These are phyloP conservation scores for Vannuccia rotundouncinata DNA, from an alignment of 2,888 invertebrate genomes.

Conservation along the genomic window DNA sequence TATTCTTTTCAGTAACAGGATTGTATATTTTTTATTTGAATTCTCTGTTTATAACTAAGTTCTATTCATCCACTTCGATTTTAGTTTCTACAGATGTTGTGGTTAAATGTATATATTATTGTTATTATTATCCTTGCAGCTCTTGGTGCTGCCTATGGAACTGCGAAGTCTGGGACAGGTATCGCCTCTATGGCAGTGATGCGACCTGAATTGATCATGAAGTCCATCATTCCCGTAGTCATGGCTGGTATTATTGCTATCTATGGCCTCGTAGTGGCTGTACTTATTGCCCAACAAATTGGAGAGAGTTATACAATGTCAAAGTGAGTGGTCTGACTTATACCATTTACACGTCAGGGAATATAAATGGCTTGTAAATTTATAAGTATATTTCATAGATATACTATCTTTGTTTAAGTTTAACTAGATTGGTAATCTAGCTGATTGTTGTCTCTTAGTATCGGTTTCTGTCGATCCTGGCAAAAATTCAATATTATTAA, in stretches of 20 bases:
- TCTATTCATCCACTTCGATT: not conserved
- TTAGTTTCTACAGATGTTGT: not conserved
- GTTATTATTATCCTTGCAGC: conserved; percentile 61
- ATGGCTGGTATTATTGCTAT: conserved; percentile 92
- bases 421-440: no score
- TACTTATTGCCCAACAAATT: conserved; percentile 68
- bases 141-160: conserved; percentile 97
- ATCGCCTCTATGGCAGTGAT: conserved; percentile 99
- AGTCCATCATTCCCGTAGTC: conserved; percentile 94
- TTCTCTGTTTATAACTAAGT: not conserved
- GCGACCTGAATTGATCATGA: conserved; percentile 99
- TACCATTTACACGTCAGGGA: no score
- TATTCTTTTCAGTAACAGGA: not conserved
- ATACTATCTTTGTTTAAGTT: no score
- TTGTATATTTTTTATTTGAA: not conserved
- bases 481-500: no score
- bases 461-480: no score
- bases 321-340: not conserved
- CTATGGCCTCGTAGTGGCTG: conserved; percentile 97
- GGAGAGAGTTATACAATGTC: not conserved
- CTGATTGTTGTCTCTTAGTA: no score
- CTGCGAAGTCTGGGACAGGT: conserved; percentile 98
- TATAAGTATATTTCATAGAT: no score
- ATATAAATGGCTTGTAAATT: no score
- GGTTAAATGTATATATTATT: not conserved